Base-by-base conservation (phyloP, 1,140 invertebrate species). In the Alviniconcha marisindica region DNA sequence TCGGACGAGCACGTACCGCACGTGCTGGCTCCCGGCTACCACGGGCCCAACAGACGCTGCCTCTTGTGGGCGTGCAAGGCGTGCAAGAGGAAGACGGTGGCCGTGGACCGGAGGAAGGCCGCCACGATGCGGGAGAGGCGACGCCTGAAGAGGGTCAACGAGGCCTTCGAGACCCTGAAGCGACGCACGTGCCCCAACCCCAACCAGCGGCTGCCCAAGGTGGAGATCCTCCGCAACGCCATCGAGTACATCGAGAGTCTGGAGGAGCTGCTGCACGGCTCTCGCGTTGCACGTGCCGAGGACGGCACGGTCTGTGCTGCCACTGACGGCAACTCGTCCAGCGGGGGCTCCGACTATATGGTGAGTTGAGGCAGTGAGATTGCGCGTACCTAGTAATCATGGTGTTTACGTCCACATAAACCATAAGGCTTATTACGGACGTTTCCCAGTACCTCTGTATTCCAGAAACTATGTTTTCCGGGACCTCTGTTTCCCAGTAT, bases 201-300 rank as follows among this genome's bases (percentile, higher is more conserved):
- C 1, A 98, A 97, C 91, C 98, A 99, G 92, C 94, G 98, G 79
- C 94, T 99, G 88, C 98, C 98, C 5, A 99, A 99, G 94, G 97
- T 99, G 77, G 98, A 99, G 93, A 99, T 99, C 87, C 94, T 99
- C 31, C 94, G 98, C 85, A 98, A 98, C 90, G 98, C 98, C 51
- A 99, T 99, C 89, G 98, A 99, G 88, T 99, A 99, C 92, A 99
- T 99, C 87, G 98, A 99, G 92, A 97, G 96, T 88, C 93, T 99
- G 85, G 98, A 99, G 87, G 91, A 93, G 69, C 88, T 95, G 86
- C 88, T 94, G n/a, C 91, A 92, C 73, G 90, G 90, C 0, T 92
- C 87, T 56, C 86, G 91, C n/a, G 88, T 91, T 12, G 84, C 88
- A 33, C 74, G 80, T 48, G 87, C 78, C 21, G 87, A 90, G 21